These are phyloP conservation scores for Colinus virginianus DNA, from an alignment of 2,113 vertebrate species.

Conservation along the genomic window DNA sequence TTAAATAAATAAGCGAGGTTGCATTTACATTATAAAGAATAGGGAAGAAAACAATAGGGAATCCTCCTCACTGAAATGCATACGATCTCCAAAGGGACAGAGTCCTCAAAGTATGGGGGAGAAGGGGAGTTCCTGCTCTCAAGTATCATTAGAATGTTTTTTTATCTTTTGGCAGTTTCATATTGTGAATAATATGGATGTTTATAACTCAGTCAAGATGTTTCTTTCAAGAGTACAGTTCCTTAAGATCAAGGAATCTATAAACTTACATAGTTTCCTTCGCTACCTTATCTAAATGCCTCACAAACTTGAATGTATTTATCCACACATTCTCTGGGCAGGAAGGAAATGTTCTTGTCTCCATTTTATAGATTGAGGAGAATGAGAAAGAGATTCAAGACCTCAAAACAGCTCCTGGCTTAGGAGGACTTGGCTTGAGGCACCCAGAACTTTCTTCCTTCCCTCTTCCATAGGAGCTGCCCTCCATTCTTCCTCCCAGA, in stretches of 20 bases:
- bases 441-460: not conserved
- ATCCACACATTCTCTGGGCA: constrained; percentile 2
- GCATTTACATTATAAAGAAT: constrained; percentile 75
- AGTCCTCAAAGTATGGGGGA: constrained; percentile 41
- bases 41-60: constrained; percentile 69
- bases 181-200: constrained; percentile 55
- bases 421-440: not conserved
- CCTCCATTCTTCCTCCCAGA: not conserved
- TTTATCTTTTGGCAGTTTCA: constrained; percentile 58
- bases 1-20: constrained; percentile 72
- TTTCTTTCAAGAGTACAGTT: constrained; percentile 58
- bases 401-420: not conserved
- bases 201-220: constrained; percentile 53
- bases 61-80: constrained; percentile 65
- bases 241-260: constrained; percentile 68
- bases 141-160: constrained; percentile 66
- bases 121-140: constrained; percentile 55
- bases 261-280: constrained; percentile 53
- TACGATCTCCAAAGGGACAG: constrained; percentile 56
- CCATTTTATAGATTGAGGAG: constrained; percentile 30
- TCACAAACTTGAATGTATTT: constrained; percentile 56
- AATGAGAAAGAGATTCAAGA: constrained; percentile 3
- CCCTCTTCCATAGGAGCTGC: not conserved
- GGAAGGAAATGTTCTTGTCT: constrained; percentile 25
- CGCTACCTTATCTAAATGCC: constrained; percentile 59